Conservation (phyloP, 2,113 vertebrate genomes). For the Acanthochromis polyacanthus region DNA sequence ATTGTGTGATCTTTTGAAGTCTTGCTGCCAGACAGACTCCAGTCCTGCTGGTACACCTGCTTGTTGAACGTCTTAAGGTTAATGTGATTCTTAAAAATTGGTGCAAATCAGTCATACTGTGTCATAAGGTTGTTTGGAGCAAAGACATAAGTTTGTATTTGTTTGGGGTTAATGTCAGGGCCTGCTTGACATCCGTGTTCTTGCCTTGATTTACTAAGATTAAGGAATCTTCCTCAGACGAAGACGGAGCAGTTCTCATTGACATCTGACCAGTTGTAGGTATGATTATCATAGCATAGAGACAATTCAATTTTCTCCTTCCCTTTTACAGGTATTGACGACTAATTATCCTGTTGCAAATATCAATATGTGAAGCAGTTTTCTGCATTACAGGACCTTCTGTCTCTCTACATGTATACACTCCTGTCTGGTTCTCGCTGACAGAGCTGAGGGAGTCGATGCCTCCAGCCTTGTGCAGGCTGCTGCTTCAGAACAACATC, state of each 20-base stretch:
- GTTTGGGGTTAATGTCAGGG: too few species aligned
- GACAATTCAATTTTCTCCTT: neutral
- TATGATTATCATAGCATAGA: neutral
- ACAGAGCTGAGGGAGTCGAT: slow-evolving; percentile 41
- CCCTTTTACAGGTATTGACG: neutral
- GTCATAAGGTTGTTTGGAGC: neutral
- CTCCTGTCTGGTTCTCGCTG: slow-evolving; percentile 36
- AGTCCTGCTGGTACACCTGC: neutral
- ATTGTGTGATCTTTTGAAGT: neutral
- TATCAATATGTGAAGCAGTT: neutral
- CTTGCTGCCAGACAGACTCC: too few species aligned
- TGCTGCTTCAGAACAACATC: slow-evolving; percentile 45
- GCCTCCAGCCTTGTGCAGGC: slow-evolving; percentile 45
- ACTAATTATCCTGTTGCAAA: neutral
- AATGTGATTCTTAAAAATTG: neutral
- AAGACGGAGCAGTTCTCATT: neutral
- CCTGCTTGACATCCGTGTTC: neutral
- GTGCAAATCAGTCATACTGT: too few species aligned
- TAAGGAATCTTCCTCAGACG: neutral
- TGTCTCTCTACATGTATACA: slow-evolving; percentile 10
- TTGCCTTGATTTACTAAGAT: neutral
- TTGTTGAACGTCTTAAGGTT: neutral
- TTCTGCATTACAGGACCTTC: slow-evolving; percentile 21
- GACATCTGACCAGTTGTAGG: neutral
- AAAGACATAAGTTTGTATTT: too few species aligned